phyloP scores from a whole-genome alignment of 2,888 invertebrate species.

The Dicyrtoma fusca region DNA sequence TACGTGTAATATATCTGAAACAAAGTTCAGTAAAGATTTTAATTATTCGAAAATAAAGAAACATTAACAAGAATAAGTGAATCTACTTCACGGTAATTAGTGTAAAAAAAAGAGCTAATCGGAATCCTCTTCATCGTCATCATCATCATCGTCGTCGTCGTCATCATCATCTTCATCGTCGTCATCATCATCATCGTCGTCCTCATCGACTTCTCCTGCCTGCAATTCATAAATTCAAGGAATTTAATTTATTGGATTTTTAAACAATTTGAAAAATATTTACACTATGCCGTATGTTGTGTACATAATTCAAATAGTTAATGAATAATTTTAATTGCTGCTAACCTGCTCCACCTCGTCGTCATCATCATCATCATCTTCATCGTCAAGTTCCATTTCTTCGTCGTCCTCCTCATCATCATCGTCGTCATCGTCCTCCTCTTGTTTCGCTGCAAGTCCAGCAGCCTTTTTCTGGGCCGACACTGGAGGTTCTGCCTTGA shows the following conservation, averaged over 20 bases:
- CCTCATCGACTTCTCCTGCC: constrained; percentile 36
- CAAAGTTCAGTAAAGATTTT: no score
- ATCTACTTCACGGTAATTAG: no score
- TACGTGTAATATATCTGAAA: no score
- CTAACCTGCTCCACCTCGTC: constrained; percentile 34
- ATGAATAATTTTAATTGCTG: neutral
- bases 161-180: constrained; percentile 50
- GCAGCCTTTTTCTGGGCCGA: constrained; percentile 8
- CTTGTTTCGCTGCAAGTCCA: neutral
- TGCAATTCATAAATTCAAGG: constrained; percentile 9
- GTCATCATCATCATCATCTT: constrained; percentile 39
- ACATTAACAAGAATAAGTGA: constrained; percentile 6
- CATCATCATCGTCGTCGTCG: constrained; percentile 51
- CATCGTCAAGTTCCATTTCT: constrained; percentile 22
- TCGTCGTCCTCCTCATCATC: constrained; percentile 41
- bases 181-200: constrained; percentile 40
- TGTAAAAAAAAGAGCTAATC: constrained; percentile 10
- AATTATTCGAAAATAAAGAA: neutral
- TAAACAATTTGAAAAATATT: constrained; percentile 28
- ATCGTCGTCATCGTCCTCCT: constrained; percentile 36
- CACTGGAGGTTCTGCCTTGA: neutral
- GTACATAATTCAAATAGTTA: neutral
- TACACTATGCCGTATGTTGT: neutral
- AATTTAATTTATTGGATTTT: constrained; percentile 19
- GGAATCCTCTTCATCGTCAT: constrained; percentile 43